These are phyloP conservation scores for Octonoba sinensis DNA, from an alignment of 2,888 invertebrate species.

Conservation along the genomic window DNA sequence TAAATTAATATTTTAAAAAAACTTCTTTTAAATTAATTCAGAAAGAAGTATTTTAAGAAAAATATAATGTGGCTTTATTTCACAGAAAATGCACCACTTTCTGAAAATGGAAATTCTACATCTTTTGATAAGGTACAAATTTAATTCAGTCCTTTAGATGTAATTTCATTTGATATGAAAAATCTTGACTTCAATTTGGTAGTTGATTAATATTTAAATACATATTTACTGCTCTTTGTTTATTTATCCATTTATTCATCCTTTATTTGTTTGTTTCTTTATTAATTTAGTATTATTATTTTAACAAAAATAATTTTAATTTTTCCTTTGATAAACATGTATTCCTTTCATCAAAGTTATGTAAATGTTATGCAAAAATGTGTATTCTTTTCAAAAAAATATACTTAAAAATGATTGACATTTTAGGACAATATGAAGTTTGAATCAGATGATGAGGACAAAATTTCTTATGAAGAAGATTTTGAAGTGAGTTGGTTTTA, in stretches of 20 bases:
- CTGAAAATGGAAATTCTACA: background rate
- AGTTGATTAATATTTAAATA: too few species aligned
- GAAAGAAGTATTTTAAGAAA: too few species aligned
- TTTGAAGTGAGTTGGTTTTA: conserved; percentile 44
- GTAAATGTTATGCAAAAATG: too few species aligned
- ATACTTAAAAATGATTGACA: too few species aligned
- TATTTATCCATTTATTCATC: too few species aligned
- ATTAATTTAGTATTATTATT: too few species aligned
- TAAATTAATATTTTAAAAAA: too few species aligned
- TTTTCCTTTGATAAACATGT: background rate
- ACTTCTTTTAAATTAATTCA: too few species aligned
- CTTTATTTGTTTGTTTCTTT: too few species aligned
- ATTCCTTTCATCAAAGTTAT: background rate
- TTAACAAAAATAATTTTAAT: background rate
- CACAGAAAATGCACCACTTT: background rate
- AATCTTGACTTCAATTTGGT: background rate
- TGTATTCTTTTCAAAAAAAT: too few species aligned
- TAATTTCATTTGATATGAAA: background rate
- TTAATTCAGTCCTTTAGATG: background rate
- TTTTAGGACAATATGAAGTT: conserved; percentile 25
- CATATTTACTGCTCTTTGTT: too few species aligned
- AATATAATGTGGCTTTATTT: background rate
- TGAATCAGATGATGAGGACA: conserved; percentile 46
- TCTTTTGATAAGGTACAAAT: background rate
- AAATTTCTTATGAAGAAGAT: conserved; percentile 53